Conservation (phyloP, 2,797 vertebrate species). For the Alca torda region DNA sequence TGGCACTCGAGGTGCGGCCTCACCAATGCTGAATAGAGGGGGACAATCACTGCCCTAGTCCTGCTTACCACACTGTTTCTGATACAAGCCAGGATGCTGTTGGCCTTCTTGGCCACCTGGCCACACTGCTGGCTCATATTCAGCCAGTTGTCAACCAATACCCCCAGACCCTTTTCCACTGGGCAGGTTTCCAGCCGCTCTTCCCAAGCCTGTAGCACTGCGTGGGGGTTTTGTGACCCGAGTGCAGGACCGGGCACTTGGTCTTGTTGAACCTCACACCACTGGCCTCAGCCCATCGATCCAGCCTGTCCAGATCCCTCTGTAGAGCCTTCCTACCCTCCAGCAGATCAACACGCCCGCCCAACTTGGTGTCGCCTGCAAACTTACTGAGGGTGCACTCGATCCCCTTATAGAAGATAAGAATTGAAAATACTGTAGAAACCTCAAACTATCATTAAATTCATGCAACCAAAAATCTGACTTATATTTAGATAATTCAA, state of each 20-base stretch:
- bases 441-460: neutral
- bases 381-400: neutral
- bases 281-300: neutral
- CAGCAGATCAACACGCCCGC: neutral
- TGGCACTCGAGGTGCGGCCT: neutral
- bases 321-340: neutral
- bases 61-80: neutral
- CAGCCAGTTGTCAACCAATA: neutral
- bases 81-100: neutral
- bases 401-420: neutral
- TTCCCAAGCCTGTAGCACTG: neutral
- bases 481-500: neutral
- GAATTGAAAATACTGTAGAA: neutral
- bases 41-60: neutral
- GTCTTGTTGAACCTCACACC: neutral
- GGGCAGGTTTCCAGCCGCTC: neutral
- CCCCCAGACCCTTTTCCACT: neutral
- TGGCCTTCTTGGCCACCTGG: neutral
- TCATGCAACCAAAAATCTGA: neutral
- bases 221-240: neutral
- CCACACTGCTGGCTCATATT: neutral
- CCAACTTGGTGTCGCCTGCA: neutral
- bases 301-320: neutral
- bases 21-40: neutral
- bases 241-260: neutral